phyloP scores from a whole-genome alignment of 2,797 vertebrate genomes.

The Lerista edwardsae region DNA sequence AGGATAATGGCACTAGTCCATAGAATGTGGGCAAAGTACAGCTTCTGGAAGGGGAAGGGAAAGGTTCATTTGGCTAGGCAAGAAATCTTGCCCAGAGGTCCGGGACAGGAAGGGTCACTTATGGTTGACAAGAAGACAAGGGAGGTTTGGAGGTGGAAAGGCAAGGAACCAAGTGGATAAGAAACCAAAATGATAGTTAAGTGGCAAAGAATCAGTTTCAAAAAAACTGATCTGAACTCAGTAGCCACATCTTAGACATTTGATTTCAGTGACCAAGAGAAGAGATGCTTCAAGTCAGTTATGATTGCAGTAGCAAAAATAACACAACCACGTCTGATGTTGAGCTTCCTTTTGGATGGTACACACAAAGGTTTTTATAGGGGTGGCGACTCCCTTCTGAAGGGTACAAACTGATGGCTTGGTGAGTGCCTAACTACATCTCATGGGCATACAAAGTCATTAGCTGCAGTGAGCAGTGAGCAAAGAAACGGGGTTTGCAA shows the following conservation, averaged over 20 bases:
- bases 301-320: not conserved
- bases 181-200: not conserved
- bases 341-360: not conserved
- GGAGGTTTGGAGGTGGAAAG: not conserved
- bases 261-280: no score
- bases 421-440: not conserved
- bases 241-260: not conserved
- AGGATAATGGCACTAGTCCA: not conserved
- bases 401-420: not conserved
- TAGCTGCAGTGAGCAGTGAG: not conserved
- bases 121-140: not conserved
- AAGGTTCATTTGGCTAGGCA: not conserved
- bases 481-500: not conserved
- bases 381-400: not conserved
- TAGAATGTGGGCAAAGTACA: not conserved
- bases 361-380: not conserved
- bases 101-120: no score
- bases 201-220: not conserved
- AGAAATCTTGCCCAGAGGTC: not conserved
- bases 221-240: not conserved
- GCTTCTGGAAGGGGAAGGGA: not conserved
- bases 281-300: not conserved
- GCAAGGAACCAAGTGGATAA: not conserved
- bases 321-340: not conserved
- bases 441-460: slow-evolving; percentile 3